Conservation (phyloP, 1,140 invertebrate genomes). For the Stenopsyche tienmushanensis region DNA sequence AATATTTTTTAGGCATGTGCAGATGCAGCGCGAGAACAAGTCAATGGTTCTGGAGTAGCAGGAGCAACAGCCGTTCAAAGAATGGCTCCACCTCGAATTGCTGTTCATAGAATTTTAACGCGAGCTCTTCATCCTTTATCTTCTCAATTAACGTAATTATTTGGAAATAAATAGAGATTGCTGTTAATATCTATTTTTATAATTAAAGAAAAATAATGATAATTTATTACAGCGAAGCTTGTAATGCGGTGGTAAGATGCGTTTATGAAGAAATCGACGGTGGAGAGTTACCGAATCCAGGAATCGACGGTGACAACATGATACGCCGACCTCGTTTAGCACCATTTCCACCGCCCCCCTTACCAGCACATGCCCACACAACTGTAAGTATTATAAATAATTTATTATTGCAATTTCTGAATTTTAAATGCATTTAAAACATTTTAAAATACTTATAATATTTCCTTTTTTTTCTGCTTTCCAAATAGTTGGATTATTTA, state of each 20-base stretch:
- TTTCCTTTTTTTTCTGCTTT: constrained; percentile 17
- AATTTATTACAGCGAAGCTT: constrained; percentile 33
- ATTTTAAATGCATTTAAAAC: not conserved
- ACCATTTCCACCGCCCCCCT: constrained; percentile 35
- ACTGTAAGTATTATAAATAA: constrained; percentile 18
- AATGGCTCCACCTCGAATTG: constrained; percentile 28
- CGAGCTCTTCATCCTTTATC: constrained; percentile 35
- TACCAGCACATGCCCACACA: constrained; percentile 34
- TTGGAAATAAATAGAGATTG: not conserved
- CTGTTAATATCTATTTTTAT: constrained; percentile 4
- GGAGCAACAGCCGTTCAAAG: constrained; percentile 16
- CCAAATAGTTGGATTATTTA: constrained; percentile 39
- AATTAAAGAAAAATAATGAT: not conserved
- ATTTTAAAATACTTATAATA: not conserved
- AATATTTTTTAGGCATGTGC: constrained; percentile 38
- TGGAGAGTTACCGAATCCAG: constrained; percentile 17
- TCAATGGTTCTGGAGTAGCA: constrained; percentile 6
- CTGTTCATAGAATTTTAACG: constrained; percentile 31
- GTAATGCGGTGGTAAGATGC: constrained; percentile 32
- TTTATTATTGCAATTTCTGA: not conserved
- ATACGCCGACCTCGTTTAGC: constrained; percentile 21
- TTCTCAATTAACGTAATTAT: constrained; percentile 32
- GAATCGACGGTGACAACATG: constrained; percentile 15
- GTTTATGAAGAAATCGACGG: constrained; percentile 31
- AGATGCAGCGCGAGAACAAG: constrained; percentile 33